These are phyloP conservation scores for Patella ulyssiponensis DNA, from an alignment of 2,888 invertebrate genomes.

Conservation along the genomic window DNA sequence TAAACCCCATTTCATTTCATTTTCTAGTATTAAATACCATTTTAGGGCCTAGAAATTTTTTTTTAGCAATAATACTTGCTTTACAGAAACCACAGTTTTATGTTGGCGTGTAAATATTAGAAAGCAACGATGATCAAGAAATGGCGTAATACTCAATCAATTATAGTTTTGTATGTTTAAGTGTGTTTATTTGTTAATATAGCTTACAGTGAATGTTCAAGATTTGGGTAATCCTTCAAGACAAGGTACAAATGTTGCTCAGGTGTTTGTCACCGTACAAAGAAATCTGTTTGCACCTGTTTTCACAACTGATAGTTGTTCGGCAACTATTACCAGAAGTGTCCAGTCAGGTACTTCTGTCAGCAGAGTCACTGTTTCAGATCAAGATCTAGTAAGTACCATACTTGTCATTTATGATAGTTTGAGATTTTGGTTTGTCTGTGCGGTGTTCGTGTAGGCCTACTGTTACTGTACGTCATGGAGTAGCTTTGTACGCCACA, in stretches of 20 bases:
- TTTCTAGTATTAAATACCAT: too few relatives aligned
- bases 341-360: conserved; percentile 37
- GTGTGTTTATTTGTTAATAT: too few relatives aligned
- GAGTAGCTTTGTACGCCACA: not conserved
- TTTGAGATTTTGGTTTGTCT: too few relatives aligned
- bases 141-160: too few relatives aligned
- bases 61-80: too few relatives aligned
- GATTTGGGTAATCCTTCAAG: conserved; percentile 54
- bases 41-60: too few relatives aligned
- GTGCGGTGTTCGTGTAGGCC: not conserved
- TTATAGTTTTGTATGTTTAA: too few relatives aligned
- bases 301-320: conserved; percentile 49
- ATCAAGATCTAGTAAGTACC: not conserved
- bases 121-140: too few relatives aligned
- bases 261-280: conserved; percentile 51
- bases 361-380: conserved; percentile 37
- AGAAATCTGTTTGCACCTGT: conserved; percentile 55
- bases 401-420: too few relatives aligned
- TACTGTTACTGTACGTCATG: not conserved
- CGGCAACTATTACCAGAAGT: conserved; percentile 42
- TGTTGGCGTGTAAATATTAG: too few relatives aligned
- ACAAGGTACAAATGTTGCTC: conserved; percentile 52
- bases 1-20: not conserved
- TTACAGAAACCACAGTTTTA: too few relatives aligned
- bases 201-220: conserved; percentile 46